Evolutionary conservation across 1,140 invertebrate genomes (phyloP), one percentile per base, ranked within the genome.

Genomic region (Pygmarrhopalites habei): DNA sequence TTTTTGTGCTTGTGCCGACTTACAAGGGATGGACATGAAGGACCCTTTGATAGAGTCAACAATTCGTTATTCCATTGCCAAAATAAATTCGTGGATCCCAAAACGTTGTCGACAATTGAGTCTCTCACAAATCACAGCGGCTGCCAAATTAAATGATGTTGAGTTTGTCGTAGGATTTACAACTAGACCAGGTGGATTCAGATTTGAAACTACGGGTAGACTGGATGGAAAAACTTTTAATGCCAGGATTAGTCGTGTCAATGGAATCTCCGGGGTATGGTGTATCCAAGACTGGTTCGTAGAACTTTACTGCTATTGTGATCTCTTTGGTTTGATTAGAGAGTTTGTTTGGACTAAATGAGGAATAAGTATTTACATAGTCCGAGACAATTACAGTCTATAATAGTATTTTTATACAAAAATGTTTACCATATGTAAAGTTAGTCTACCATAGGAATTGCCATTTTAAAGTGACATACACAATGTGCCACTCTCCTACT

Each of bases 1-100:
- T 14, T 63, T 60, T 29, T 70, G 69, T 32, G 65, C 69, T 4
- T 70, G 69, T 39, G 43, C 55, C 5, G 51, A 47, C 15, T 66
- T 66, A 1, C 21, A 46, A 21, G 49, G 29, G 12, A 23, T 70
- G 14, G 2, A 21, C 44, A 23, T 61, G 3, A 60, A 53, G 7
- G 29, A 64, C 32, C 29, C 47, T 1, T 1, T 62, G 14, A 1
- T 66, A 17, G 17, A 46, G 0, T 28, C 23, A 25, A 62, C 63
- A 5, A 60, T 62, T 10, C 1, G 32, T n/a, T 17, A 25, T 1
- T 58, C 64, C 15, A 43, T 67, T 19, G 3, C n/a, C 4, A 43
- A 63, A 39, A 60, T 70, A 17, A 70, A 70, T 51, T 35, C 53
- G 2, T 17, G 19, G 21, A 25, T 68, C 15, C 69, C 69, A 1